Evolutionary conservation across 1,140 invertebrate species (phyloP).

Genomic region (Drosophila arawakana): DNA sequence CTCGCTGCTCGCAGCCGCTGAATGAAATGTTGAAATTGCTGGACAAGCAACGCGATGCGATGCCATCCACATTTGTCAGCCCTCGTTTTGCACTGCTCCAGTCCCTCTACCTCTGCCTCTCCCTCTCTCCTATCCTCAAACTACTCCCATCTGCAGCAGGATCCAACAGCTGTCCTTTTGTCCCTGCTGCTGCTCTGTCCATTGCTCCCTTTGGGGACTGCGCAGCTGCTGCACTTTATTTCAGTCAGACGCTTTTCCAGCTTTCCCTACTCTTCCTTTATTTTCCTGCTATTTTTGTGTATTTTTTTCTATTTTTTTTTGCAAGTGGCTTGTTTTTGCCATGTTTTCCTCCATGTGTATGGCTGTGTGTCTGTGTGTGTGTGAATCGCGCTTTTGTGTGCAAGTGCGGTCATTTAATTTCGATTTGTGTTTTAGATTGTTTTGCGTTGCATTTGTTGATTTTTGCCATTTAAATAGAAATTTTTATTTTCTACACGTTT

Average conservation of each 20-base stretch:
- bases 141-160: neutral
- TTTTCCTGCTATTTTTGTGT: conserved; percentile 20
- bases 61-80: conserved; percentile 41
- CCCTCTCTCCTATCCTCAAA: neutral
- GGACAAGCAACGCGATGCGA: conserved; percentile 39
- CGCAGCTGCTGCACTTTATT: conserved; percentile 82
- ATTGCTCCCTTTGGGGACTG: conserved; percentile 51
- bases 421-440: conserved; percentile 84
- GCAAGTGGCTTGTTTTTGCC: conserved; percentile 79
- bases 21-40: conserved; percentile 76
- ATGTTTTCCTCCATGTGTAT: conserved; percentile 53
- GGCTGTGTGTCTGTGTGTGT: conserved; percentile 47
- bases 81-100: too few species aligned
- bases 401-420: conserved; percentile 84
- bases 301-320: conserved; percentile 27
- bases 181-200: conserved; percentile 12
- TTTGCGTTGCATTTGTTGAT: conserved; percentile 83
- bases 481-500: conserved; percentile 82
- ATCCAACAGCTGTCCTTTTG: conserved; percentile 30
- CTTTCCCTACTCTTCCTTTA: conserved; percentile 9
- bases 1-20: conserved; percentile 48
- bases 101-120: neutral
- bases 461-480: conserved; percentile 83
- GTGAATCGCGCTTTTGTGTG: conserved; percentile 72
- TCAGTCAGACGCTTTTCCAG: conserved; percentile 64